A percentile compares a stretch with the other conserved stretches of the same genome.
These are phyloP conservation scores for Varanus salvator DNA, from an alignment of 2,113 vertebrate species.

Conservation along the genomic window DNA sequence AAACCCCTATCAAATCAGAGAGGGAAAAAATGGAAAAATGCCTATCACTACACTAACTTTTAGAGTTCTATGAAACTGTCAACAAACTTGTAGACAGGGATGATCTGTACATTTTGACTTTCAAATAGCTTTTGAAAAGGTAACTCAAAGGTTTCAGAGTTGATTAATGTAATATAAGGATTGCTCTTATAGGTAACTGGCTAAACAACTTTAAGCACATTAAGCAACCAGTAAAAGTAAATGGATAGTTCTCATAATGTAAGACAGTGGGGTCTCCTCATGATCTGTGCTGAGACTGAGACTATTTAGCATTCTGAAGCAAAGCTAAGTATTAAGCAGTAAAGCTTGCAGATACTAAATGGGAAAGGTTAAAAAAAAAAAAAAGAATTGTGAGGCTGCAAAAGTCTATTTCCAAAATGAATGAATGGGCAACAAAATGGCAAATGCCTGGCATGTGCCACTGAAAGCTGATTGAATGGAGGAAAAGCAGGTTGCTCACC, in stretches of 20 bases:
- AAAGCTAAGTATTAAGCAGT: background rate
- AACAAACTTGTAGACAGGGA: background rate
- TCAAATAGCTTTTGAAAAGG: background rate
- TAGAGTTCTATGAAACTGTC: background rate
- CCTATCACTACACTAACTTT: background rate
- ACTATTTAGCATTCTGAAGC: slow-evolving; percentile 1
- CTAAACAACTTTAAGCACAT: background rate
- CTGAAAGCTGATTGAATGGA: no score
- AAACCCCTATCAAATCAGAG: background rate
- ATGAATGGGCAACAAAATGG: background rate
- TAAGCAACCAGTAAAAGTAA: background rate
- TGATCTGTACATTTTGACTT: background rate
- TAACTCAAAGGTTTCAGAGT: background rate
- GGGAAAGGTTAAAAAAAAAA: background rate
- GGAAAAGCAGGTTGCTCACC: no score
- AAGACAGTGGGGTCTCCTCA: background rate
- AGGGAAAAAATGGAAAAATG: background rate
- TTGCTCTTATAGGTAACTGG: background rate
- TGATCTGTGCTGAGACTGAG: background rate
- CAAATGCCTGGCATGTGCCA: background rate
- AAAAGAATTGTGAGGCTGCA: background rate
- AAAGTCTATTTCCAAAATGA: background rate
- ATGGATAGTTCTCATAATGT: background rate
- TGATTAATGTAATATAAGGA: background rate
- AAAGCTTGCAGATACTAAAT: background rate